Evolutionary conservation across 1,140 invertebrate genomes (phyloP), one percentile per base, ranked within the genome.

Genomic region (Drosophila kurseongensis): DNA sequence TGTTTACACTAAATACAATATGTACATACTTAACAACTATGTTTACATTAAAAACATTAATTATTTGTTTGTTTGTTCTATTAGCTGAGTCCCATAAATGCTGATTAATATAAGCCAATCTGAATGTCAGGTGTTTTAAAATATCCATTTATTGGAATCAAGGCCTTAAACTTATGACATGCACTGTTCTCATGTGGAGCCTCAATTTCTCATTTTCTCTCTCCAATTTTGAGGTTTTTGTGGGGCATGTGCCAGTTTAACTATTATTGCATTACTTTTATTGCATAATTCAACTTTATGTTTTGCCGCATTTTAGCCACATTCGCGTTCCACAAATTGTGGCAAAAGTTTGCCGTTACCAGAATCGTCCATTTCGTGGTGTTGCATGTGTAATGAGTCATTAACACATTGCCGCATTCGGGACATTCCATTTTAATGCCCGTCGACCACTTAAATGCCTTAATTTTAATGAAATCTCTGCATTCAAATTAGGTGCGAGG

Each of bases 361-460:
- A 14, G 60, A 40, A 45, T 63, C 51, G 59, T 51, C 60, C 66
- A 68, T 66, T 54, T 61, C 75, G 72, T 72, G 61, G 60, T 71
- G 84, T 88, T 83, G 83, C 83, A 88, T 88, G 83, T 88, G 83
- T 89, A 89, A 89, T 83, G 84, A 89, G 75, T 88, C 83, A 88
- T 88, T 88, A 88, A 89, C 79, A 77, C 63, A 75, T 61, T 88
- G 75, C 83, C 76, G 78, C 50, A 72, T 73, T 73, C 57, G 40
- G 67, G 67, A 56, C 36, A 72, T 71, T 58, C 55, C 66, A 61
- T 68, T 76, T 62, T 60, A 44, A 67, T 78, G 56, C 61, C 69
- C 42, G 59, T 57, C 52, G 47, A 68, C 62, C 66, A 59, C 42
- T 59, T 68, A 75, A 75, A 73, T 73, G 55, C 38, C 67, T 51